These are phyloP conservation scores for Hylaea fasciaria DNA, from an alignment of 2,888 invertebrate species.

Conservation along the genomic window DNA sequence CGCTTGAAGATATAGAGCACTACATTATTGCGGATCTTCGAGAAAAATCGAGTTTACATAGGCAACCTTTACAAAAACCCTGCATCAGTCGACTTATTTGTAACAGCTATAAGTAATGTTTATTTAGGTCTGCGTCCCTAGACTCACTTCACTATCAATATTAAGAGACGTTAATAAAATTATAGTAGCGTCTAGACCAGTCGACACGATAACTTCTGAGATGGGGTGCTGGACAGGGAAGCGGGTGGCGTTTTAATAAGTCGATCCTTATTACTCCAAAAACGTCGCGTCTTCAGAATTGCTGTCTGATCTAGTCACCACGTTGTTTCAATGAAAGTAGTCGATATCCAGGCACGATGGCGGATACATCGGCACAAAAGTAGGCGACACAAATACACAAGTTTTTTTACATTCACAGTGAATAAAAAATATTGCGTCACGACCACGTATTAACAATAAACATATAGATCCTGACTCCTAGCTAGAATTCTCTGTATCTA, in stretches of 20 bases:
- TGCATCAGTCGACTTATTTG: slow-evolving; percentile 7
- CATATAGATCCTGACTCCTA: no score
- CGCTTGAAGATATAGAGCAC: slow-evolving; percentile 44
- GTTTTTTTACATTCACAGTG: no score
- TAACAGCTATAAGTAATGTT: slow-evolving; percentile 20
- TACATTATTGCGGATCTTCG: slow-evolving; percentile 40
- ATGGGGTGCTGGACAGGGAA: no score
- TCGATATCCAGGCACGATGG: not conserved
- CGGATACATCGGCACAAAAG: no score
- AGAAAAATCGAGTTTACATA: slow-evolving; percentile 34
- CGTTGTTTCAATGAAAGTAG: not conserved
- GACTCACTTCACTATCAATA: slow-evolving; percentile 8
- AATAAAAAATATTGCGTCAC: no score
- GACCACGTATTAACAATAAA: no score
- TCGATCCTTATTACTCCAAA: no score
- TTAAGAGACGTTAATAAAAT: slow-evolving; percentile 5
- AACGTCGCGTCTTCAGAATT: no score
- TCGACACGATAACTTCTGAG: not conserved
- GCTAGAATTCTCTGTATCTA: no score
- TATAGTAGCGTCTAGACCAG: not conserved
- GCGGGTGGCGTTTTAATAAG: no score
- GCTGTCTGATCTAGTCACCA: no score
- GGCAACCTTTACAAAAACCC: slow-evolving; percentile 5
- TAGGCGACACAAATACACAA: no score
- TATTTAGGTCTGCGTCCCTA: slow-evolving; percentile 16